phyloP scores from a whole-genome alignment of 92 coral and sea anemone genomes.

The Siderastrea siderea region DNA sequence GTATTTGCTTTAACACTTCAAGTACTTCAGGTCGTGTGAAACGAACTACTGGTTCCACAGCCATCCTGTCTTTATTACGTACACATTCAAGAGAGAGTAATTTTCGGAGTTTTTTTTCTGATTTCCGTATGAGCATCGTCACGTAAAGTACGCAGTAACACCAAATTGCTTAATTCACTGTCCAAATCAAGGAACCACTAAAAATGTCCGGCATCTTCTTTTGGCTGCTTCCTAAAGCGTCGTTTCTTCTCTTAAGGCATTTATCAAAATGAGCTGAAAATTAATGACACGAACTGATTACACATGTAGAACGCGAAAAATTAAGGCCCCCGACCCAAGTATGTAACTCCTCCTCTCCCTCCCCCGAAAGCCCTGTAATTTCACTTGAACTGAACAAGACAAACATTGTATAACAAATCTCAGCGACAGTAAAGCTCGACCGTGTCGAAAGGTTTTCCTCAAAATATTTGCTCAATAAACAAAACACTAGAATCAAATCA shows the following conservation, averaged over 20 bases:
- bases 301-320: no score
- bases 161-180: constrained; percentile 52
- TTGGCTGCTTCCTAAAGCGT: constrained; percentile 9
- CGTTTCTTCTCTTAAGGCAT: not conserved
- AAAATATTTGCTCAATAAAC: no score
- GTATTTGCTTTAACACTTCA: constrained; percentile 33
- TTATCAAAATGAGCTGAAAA: no score
- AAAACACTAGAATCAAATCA: not conserved
- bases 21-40: constrained; percentile 46
- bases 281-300: no score
- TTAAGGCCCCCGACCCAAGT: no score
- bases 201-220: constrained; percentile 15
- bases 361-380: not conserved
- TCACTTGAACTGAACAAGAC: not conserved
- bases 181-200: constrained; percentile 66
- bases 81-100: constrained; percentile 61
- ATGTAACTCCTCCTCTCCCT: not conserved
- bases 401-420: no score
- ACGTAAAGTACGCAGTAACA: constrained; percentile 55
- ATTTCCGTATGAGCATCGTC: constrained; percentile 28
- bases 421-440: not conserved
- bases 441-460: not conserved
- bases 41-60: constrained; percentile 61
- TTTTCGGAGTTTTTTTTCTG: constrained; percentile 33
- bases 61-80: constrained; percentile 73